Percentiles rank a stretch among this genome's conserved stretches.
These are phyloP conservation scores for Vimba vimba DNA, from an alignment of 2,113 vertebrate species.

Conservation along the genomic window DNA sequence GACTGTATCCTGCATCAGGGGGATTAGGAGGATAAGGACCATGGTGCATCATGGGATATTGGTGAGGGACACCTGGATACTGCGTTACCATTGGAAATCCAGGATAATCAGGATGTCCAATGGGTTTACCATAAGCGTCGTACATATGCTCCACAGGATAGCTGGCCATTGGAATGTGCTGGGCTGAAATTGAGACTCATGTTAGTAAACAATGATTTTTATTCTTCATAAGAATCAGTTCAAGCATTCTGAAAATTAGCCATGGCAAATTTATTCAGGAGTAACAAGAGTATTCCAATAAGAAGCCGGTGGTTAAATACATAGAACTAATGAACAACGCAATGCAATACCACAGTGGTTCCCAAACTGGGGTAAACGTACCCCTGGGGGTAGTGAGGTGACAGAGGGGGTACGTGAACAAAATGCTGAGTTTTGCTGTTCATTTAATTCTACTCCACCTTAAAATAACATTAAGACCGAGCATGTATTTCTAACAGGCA, in stretches of 20 bases:
- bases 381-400: no score
- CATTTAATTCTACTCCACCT: no score
- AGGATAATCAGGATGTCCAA: conserved; percentile 70
- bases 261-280: not conserved
- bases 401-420: no score
- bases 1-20: conserved; percentile 70
- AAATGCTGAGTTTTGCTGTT: no score
- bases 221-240: not conserved
- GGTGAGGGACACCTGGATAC: conserved; percentile 75
- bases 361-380: no score
- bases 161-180: conserved; percentile 86
- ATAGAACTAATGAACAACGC: not conserved
- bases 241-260: not conserved
- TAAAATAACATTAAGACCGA: no score
- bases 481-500: no score
- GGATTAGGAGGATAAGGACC: conserved; percentile 68
- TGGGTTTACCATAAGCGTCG: conserved; percentile 78
- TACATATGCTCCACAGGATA: conserved; percentile 82
- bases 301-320: not conserved
- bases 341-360: not conserved
- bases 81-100: conserved; percentile 74
- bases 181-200: conserved; percentile 68
- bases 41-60: conserved; percentile 76
- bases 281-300: not conserved
- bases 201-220: not conserved